A percentile compares a stretch with the other conserved stretches of the same genome.
These are phyloP conservation scores for Drosophila niveifrons DNA, from an alignment of 2,888 invertebrate genomes.

Conservation along the genomic window DNA sequence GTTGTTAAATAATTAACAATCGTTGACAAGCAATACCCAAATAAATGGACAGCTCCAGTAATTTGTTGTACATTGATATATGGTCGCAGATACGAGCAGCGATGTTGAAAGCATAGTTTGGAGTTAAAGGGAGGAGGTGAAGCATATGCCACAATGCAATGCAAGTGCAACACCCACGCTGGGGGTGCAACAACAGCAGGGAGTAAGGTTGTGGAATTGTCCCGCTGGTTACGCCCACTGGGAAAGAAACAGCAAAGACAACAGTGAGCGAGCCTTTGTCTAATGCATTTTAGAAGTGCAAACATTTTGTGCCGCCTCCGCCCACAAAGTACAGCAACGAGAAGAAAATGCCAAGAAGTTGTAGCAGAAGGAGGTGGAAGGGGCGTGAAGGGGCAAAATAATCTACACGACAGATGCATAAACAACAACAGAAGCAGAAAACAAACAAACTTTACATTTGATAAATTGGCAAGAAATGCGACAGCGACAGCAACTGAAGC, in stretches of 20 bases:
- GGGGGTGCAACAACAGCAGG: conserved; percentile 14
- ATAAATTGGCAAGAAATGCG: conserved; percentile 63
- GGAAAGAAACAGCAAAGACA: not conserved
- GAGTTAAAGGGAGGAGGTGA: not conserved
- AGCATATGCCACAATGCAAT: conserved; percentile 3
- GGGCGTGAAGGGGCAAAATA: conserved; percentile 12
- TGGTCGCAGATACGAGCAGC: conserved; percentile 30
- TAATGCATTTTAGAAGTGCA: conserved; percentile 60
- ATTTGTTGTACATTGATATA: conserved; percentile 45
- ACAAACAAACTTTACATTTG: conserved; percentile 52
- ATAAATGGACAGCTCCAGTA: conserved; percentile 4
- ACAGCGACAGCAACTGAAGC: conserved; percentile 31
- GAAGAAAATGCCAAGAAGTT: no score
- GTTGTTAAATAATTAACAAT: conserved; percentile 49
- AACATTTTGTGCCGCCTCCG: conserved; percentile 18
- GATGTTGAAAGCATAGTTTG: not conserved
- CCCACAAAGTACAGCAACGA: conserved; percentile 11
- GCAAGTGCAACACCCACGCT: conserved; percentile 41
- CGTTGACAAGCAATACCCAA: conserved; percentile 11
- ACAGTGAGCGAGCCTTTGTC: conserved; percentile 15
- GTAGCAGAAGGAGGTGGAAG: not conserved
- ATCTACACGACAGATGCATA: conserved; percentile 63
- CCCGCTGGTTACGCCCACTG: conserved; percentile 34
- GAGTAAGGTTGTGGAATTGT: conserved; percentile 42
- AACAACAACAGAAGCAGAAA: conserved; percentile 49